Evolutionary conservation across 2,888 invertebrate genomes (phyloP).

Genomic region (Caenorhabditis sp.): DNA sequence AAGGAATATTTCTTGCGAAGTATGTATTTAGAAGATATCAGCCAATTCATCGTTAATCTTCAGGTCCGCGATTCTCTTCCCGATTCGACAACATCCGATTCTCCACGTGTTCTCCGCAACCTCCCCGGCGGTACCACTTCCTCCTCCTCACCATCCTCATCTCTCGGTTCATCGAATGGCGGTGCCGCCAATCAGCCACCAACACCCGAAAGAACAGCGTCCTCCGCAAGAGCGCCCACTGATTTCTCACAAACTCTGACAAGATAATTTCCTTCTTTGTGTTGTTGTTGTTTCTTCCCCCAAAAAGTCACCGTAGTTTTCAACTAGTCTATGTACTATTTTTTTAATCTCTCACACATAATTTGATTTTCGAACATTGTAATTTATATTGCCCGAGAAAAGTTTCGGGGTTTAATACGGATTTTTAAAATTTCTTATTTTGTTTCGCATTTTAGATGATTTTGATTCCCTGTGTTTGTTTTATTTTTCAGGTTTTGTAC

Average conservation of each 20-base stretch:
- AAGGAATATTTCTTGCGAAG: too few relatives aligned
- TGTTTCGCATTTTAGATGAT: background rate
- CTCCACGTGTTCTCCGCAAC: conserved; percentile 12
- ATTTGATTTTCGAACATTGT: background rate
- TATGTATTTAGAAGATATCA: too few relatives aligned
- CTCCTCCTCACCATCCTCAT: conserved; percentile 23
- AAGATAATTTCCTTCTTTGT: conserved; percentile 1
- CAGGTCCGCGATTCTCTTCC: conserved; percentile 36
- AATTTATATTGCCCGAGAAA: background rate
- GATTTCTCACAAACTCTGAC: conserved; percentile 31
- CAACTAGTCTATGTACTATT: background rate
- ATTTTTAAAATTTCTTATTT: background rate
- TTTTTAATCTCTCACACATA: background rate
- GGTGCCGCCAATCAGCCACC: conserved; percentile 39
- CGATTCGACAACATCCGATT: conserved; percentile 39
- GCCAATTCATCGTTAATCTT: too few relatives aligned
- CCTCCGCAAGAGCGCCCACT: conserved; percentile 22
- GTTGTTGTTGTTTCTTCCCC: background rate
- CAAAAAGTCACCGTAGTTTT: background rate
- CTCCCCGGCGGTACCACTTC: conserved; percentile 4
- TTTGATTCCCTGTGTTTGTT: background rate
- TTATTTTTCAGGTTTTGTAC: background rate
- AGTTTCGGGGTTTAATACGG: background rate
- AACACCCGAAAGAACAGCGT: background rate
- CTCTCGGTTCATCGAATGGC: conserved; percentile 12